Base-by-base conservation (phyloP, 2,113 vertebrate genomes). In the Hippocampus barbouri region DNA sequence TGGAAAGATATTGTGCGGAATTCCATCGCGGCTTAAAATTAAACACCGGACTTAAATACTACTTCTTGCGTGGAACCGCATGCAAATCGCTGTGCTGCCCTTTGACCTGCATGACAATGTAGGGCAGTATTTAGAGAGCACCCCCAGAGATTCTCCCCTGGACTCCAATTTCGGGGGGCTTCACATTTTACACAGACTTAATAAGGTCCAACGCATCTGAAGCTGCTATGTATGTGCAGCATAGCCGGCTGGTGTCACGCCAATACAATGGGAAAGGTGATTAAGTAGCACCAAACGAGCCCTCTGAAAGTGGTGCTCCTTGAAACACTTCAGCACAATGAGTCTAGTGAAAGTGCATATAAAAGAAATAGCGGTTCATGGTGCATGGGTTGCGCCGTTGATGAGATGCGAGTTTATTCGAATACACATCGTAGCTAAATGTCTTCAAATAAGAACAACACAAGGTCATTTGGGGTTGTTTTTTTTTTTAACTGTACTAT, bases 51-150 rank as follows among this genome's bases (percentile, higher is more conserved):
- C 72, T 88, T 82, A 79, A 84, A 82, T n/a, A 66, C 49, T 75
- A 74, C 73, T 57, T 72, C 73, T 76, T 68, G 41, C 38, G 21
- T 38, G 49, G 72, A 73, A 59, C 65, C 62, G 76, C 59, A 85
- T 77, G 83, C 83, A 87, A 90, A 85, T 89, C 85, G 86, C 54
- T 21, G 6, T 45, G 47, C 38, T 72, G 69, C 54, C 83, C 85
- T 90, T 53, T 89, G 87, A 89, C 88, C 88, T 73, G 14, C 34
- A 87, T 38, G 69, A 87, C 82, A 82, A 89, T 89, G 87, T 72
- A 65, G 76, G 87, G 84, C 67, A 81, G 88, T 88, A 79, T n/a
- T 78, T 76, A 76, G 79, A 91, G 92, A 94, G 90, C 81, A 70
- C 87, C 78, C 82, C 79, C 74, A 62, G 68, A 85, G 83, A 80